Conservation (phyloP, 1,140 invertebrate species). For the Aleiodes sp. region DNA sequence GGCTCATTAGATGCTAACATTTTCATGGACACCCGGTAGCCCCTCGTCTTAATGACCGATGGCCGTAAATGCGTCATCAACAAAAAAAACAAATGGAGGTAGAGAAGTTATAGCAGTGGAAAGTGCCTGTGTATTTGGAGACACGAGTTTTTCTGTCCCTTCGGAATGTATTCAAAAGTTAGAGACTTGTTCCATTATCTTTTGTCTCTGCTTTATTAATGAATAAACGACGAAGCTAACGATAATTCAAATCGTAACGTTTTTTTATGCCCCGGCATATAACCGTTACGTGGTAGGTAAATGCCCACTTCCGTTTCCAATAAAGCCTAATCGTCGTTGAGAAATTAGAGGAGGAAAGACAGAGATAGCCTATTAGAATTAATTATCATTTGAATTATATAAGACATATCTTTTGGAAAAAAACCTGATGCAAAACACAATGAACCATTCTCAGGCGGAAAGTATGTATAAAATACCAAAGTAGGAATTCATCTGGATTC, state of each 20-base stretch:
- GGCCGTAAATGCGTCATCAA: conserved; percentile 35
- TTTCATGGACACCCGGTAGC: conserved; percentile 49
- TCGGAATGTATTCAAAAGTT: conserved; percentile 27
- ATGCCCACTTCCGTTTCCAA: conserved; percentile 26
- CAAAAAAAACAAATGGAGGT: conserved; percentile 18
- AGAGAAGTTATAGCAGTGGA: neutral
- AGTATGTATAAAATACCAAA: neutral
- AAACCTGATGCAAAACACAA: conserved; percentile 21
- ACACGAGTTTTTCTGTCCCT: conserved; percentile 30
- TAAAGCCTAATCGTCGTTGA: conserved; percentile 22
- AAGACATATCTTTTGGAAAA: neutral
- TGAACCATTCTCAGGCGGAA: no score
- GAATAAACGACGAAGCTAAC: conserved; percentile 46
- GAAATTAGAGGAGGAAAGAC: neutral
- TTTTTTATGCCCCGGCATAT: neutral
- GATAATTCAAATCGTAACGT: conserved; percentile 26
- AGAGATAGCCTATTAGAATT: conserved; percentile 27
- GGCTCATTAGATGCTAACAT: conserved; percentile 44
- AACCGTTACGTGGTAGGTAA: conserved; percentile 12
- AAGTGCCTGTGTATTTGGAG: conserved; percentile 34
- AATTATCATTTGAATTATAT: conserved; percentile 21
- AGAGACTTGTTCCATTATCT: conserved; percentile 19
- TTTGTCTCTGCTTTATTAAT: conserved; percentile 45
- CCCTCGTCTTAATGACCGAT: conserved; percentile 46
- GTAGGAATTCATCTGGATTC: no score